Base-by-base conservation (phyloP, 30 jellyfish, hydroid and myxozoan genomes). In the Hydractinia symbiolongicarpus region DNA sequence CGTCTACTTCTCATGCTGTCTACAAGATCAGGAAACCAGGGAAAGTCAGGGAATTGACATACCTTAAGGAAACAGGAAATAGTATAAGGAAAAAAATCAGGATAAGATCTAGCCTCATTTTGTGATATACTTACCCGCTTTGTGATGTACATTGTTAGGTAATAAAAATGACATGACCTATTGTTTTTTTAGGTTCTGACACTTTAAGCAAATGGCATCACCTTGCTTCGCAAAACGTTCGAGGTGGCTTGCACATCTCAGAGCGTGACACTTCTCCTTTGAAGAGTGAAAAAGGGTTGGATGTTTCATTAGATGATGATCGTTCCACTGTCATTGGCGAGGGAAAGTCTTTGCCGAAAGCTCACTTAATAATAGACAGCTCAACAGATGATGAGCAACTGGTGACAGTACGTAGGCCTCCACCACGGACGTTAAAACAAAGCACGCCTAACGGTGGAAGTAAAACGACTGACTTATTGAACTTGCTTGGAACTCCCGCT, bases 161-260 rank as follows among this genome's bases (percentile, higher is more conserved):
- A 30, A 30, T 30, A 30, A 30, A 1, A 30, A 30, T 30, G 2
- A 30, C 44, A 30, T 30, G 44, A 30, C 1, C 44, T 30, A 30
- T 30, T 30, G 44, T 30, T 49, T 57, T 67, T 52, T 7, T 66
- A 91, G 98, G 98, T 16, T 91, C 98, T 5, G 77, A 87, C 50
- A 91, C 98, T 30, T 73, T 91, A 21, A 90, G 83, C 64, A 82
- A 91, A 81, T 91, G 98, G 98, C 98, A 91, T 62, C 94, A 86
- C 66, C 82, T 91, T 7, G 98, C 98, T 11, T 86, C 96, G 14
- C 95, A 86, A 55, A 86, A 86, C 54, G 96, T 86, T 8, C 84
- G 64, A 9, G 98, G 90, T 52, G 98, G 98, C 10, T 62, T 91
- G 54, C 69, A 78, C 40, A 56, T 81, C 40, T 84, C 90, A 11